Evolutionary conservation across 2,888 invertebrate species (phyloP).

Genomic region (Troglohyphantes excavatus): DNA sequence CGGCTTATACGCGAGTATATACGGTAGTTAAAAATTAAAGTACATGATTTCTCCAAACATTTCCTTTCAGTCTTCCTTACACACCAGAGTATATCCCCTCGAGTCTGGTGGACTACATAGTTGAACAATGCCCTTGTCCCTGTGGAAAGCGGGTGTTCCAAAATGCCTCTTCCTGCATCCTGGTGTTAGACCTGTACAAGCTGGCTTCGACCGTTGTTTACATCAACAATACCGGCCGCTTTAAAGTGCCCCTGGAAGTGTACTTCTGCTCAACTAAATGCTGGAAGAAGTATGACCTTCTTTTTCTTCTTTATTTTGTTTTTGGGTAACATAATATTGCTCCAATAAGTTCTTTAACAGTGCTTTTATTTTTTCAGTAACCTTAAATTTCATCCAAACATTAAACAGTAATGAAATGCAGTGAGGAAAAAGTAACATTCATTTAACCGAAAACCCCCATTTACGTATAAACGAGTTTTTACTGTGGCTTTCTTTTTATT

Average conservation of each 20-base stretch:
- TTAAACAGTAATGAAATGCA: too few species aligned
- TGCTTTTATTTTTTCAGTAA: too few species aligned
- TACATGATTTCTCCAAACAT: too few species aligned
- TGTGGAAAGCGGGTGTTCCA: slow-evolving; percentile 73
- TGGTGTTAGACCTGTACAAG: slow-evolving; percentile 64
- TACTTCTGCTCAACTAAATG: slow-evolving; percentile 76
- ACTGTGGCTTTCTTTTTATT: too few species aligned
- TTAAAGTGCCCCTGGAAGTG: slow-evolving; percentile 73
- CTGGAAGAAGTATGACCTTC: slow-evolving; percentile 64
- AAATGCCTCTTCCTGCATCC: slow-evolving; percentile 63
- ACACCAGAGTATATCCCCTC: slow-evolving; percentile 41
- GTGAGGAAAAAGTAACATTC: too few species aligned
- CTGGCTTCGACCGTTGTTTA: slow-evolving; percentile 73
- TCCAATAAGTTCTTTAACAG: too few species aligned
- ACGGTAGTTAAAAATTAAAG: too few species aligned
- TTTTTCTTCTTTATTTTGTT: background rate
- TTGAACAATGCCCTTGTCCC: slow-evolving; percentile 62
- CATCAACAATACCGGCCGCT: slow-evolving; percentile 70
- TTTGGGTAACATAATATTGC: too few species aligned
- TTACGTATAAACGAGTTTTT: too few species aligned
- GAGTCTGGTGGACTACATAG: slow-evolving; percentile 60
- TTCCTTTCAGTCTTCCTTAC: slow-evolving; percentile 47
- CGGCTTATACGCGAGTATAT: too few species aligned
- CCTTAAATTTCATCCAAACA: too few species aligned
- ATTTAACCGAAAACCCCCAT: too few species aligned